These are phyloP conservation scores for Platycheirus albimanus DNA, from an alignment of 2,888 invertebrate genomes.

Conservation along the genomic window DNA sequence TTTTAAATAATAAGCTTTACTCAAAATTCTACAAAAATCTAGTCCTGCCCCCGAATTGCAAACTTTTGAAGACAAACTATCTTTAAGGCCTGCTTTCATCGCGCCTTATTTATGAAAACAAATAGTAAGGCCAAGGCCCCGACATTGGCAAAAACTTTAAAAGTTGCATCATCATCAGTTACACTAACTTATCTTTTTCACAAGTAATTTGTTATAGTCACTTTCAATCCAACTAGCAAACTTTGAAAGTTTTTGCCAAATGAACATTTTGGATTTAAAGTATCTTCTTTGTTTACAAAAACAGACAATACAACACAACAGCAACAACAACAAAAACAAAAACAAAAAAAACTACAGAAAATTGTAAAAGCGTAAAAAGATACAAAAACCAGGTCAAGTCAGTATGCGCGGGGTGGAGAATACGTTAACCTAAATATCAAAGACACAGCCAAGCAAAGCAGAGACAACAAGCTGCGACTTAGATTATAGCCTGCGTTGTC, in stretches of 20 bases:
- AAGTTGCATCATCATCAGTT: background rate
- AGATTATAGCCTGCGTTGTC: conserved; percentile 58
- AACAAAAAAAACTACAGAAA: conserved; percentile 3
- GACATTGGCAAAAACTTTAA: conserved; percentile 38
- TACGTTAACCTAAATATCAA: conserved; percentile 66
- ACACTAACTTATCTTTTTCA: background rate
- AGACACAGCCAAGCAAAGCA: conserved; percentile 42
- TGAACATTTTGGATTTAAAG: conserved; percentile 40
- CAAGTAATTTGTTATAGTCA: no score
- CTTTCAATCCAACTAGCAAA: background rate
- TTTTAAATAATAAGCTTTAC: no score
- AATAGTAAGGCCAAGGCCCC: conserved; percentile 4
- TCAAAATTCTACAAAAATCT: no score
- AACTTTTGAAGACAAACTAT: no score
- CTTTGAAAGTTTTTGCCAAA: background rate
- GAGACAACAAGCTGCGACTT: conserved; percentile 60
- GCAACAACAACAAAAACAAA: background rate
- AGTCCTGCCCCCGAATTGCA: no score
- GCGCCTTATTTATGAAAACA: no score
- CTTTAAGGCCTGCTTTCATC: no score
- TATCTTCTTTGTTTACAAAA: conserved; percentile 26
- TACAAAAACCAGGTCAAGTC: conserved; percentile 59
- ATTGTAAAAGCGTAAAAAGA: conserved; percentile 37
- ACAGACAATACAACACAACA: background rate
- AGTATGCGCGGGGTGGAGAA: conserved; percentile 50